Evolutionary conservation across 2,888 invertebrate genomes (phyloP).

Genomic region (Gonocerus acuteangulatus): DNA sequence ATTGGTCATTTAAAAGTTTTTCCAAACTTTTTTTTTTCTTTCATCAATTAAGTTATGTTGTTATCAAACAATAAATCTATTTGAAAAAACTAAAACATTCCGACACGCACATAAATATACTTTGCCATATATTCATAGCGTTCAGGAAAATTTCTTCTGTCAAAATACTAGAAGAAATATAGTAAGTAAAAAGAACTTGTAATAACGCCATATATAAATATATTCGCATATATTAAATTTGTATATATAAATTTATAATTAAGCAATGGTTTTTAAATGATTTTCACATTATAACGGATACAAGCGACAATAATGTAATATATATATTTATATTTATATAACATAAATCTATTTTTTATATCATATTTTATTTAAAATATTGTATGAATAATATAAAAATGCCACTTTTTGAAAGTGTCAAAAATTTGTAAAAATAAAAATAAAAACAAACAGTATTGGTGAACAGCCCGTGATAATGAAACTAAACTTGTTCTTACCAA

Average conservation of each 20-base stretch:
- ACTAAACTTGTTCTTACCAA: background rate
- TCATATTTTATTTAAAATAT: background rate
- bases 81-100: too few relatives aligned
- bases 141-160: background rate
- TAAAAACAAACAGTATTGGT: background rate
- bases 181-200: background rate
- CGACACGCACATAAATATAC: background rate
- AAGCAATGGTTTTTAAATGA: slow-evolving; percentile 5
- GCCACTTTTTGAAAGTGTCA: slow-evolving; percentile 26
- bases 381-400: slow-evolving; percentile 20
- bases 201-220: slow-evolving; percentile 19
- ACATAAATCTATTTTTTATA: slow-evolving; percentile 19
- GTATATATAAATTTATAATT: slow-evolving; percentile 2
- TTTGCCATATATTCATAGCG: background rate
- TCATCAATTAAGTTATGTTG: too few relatives aligned
- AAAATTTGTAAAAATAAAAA: background rate
- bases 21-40: too few relatives aligned
- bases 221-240: slow-evolving; percentile 18
- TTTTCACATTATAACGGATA: slow-evolving; percentile 4
- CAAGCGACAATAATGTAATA: slow-evolving; percentile 20
- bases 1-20: too few relatives aligned
- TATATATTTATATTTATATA: slow-evolving; percentile 21
- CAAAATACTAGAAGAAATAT: background rate
- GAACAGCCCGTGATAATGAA: slow-evolving; percentile 13
- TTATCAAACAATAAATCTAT: too few relatives aligned